Conservation (phyloP, 1,140 invertebrate genomes). For the Drosophila lacteicornis region DNA sequence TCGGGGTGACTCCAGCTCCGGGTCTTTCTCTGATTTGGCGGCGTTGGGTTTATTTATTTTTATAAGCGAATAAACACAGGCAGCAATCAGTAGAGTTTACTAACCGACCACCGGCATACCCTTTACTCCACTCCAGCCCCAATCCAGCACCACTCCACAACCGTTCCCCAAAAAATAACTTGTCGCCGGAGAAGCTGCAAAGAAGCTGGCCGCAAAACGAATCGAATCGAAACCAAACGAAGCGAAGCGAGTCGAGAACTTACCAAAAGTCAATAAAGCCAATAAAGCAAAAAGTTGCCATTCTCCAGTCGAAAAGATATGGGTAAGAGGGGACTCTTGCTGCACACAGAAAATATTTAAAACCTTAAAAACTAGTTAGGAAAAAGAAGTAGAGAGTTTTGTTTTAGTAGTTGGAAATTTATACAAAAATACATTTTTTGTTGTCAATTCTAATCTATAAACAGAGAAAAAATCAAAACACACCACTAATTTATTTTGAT, state of each 20-base stretch:
- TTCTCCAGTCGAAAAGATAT: conserved; percentile 43
- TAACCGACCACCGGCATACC: conserved; percentile 47
- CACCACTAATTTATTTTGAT: no score
- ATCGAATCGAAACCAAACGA: conserved; percentile 55
- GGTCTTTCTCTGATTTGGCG: conserved; percentile 64
- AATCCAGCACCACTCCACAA: not conserved
- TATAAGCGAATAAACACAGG: conserved; percentile 75
- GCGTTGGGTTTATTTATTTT: conserved; percentile 79
- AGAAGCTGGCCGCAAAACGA: conserved; percentile 52
- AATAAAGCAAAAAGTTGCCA: conserved; percentile 74
- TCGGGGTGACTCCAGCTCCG: conserved; percentile 9
- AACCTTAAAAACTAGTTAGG: not conserved
- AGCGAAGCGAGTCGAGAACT: conserved; percentile 63
- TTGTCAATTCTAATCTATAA: no score
- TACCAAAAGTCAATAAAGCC: conserved; percentile 81
- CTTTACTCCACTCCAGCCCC: conserved; percentile 1
- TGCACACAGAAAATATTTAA: conserved; percentile 6
- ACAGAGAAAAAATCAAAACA: no score
- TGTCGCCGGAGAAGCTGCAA: conserved; percentile 20
- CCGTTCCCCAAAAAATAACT: conserved; percentile 35
- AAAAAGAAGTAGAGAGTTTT: not conserved
- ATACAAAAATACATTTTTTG: no score
- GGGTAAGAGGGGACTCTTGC: conserved; percentile 2
- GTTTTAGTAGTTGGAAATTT: no score
- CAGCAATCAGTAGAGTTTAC: conserved; percentile 25